Evolutionary conservation across 2,113 vertebrate species (phyloP), one percentile per base, ranked within the genome.

Genomic region (Telmatochromis brachygnathus): DNA sequence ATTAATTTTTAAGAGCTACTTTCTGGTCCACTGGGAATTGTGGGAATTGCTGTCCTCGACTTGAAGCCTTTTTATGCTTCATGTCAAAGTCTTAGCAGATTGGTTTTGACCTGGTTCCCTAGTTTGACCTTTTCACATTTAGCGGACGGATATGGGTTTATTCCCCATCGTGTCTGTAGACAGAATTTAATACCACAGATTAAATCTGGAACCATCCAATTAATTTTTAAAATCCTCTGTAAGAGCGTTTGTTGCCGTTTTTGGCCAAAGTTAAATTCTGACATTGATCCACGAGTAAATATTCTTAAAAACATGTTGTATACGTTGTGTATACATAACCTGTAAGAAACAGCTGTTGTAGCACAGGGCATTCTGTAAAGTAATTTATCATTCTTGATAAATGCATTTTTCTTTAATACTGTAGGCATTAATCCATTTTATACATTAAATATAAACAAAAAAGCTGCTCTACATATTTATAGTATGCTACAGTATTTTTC

Each of bases 1-100:
- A 81, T 92, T 79, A 17, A 83, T 87, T 91, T 81, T 79, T 45
- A 47, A 70, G 33, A 14, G 55, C 75, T 26, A 47, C 60, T 68
- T 30, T 84, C 80, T 75, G 84, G 75, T 82, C 81, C 83, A 90
- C 53, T 77, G 87, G 90, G 79, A 83, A 86, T 85, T 79, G 58
- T 54, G 35, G 85, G 70, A 84, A 88, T 86, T 83, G 81, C 73
- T 81, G 35, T 86, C 65, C 49, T 83, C 5, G 19, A 19, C 81
- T 85, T 5, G 9, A 26, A 56, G 60, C 49, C 21, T 53, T 28
- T 62, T 83, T 51, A 79, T 85, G 33, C 60, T 81, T 75, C 9
- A 35, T 84, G 75, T 87, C 58, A 26, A 26, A 53, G 86, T 87
- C 58, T 21, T 11, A 80, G 73, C 45, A 82, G 80, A 89, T 70